Base-by-base conservation (phyloP, 2,797 vertebrate genomes). In the Peromyscus attwateri region DNA sequence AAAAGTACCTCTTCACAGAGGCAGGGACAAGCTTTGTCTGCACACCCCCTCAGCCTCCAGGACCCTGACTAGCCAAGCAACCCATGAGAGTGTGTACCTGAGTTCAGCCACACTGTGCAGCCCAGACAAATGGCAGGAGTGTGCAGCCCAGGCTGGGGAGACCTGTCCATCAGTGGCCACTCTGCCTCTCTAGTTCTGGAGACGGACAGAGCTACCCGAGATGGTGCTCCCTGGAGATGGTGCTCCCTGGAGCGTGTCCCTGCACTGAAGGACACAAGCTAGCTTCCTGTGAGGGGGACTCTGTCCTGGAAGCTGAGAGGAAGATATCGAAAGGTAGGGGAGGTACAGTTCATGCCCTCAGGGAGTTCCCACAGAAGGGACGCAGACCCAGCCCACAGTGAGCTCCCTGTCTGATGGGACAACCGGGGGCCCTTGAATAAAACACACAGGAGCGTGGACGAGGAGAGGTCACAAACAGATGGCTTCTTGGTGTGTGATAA, bases 341-440 rank as follows among this genome's bases (percentile, higher is more conserved):
- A 46, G 29, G 29, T 46, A 0, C 3, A 3, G 34, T 40, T 46
- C 3, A 19, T 79, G 27, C 17, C 62, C 1, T 55, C 49, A 9
- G 13, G 91, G 43, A 94, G 25, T 55, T 79, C 60, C 82, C 57
- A 29, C 9, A 6, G 17, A 64, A 3, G 77, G 31, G n/a, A 31
- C 52, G 0, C 6, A 1, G n/a, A 27, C 27, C 9, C 17, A 55
- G 34, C 25, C 40, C 0, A 34, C 62, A 10, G 14, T 43, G 3
- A 68, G 31, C 52, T 87, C 34, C 81, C 43, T 2, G 9, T 31
- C 76, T 16, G 27, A 9, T 55, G 57, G 89, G 25, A 52, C 5
- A 25, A 3, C 17, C 70, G 70, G 52, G 9, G 9, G 3, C 2
- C 23, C 25, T 23, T 13, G 31, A 49, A 49, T 73, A 66, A 52